Evolutionary conservation across 2,888 invertebrate species (phyloP).

Genomic region (Macrosiphum euphorbiae): DNA sequence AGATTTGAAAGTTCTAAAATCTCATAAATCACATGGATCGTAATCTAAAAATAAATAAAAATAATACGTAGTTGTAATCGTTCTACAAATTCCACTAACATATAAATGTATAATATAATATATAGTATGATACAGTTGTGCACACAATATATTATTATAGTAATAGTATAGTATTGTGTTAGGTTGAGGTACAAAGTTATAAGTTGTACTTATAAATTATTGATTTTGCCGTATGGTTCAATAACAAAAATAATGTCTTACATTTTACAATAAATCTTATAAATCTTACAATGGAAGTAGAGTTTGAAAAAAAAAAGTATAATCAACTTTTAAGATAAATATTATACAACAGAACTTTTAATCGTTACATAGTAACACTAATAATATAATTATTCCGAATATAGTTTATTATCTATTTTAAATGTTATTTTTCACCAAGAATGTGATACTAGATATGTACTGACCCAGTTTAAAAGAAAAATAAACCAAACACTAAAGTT

Average conservation of each 20-base stretch:
- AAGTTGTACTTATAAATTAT: neutral
- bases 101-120: neutral
- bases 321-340: constrained; percentile 12
- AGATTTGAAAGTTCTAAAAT: neutral
- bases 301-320: neutral
- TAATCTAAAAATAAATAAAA: neutral
- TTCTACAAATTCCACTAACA: neutral
- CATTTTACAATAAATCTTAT: too few species aligned
- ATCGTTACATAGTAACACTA: neutral
- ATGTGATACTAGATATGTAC: neutral
- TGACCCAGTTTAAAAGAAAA: neutral
- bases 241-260: neutral
- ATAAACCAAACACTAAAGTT: neutral
- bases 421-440: neutral
- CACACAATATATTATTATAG: neutral
- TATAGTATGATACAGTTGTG: neutral
- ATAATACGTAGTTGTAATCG: neutral
- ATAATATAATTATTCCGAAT: neutral
- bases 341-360: neutral
- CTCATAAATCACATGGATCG: neutral
- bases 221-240: neutral
- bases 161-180: neutral
- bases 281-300: neutral
- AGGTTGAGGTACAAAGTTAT: neutral
- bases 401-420: neutral